Evolutionary conservation across 2,888 invertebrate genomes (phyloP).

Genomic region (Polylopha cassiicola): DNA sequence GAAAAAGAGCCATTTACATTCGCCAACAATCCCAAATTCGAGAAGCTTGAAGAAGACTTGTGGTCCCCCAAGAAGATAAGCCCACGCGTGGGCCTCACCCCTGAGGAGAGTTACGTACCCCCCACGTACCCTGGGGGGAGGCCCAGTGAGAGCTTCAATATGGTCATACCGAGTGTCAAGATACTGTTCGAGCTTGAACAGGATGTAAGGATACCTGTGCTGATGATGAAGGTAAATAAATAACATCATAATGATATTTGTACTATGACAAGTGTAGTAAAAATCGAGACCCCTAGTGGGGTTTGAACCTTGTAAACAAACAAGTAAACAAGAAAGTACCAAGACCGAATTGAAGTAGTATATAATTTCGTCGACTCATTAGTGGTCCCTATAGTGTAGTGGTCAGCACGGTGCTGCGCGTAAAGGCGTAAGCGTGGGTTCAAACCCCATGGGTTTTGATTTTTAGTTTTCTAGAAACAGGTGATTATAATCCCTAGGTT

Average conservation of each 20-base stretch:
- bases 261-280: neutral
- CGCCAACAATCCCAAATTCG: constrained; percentile 53
- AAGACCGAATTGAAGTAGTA: too few species aligned
- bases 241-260: neutral
- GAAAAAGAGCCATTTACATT: constrained; percentile 73
- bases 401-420: too few species aligned
- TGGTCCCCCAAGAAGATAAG: constrained; percentile 84
- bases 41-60: constrained; percentile 77
- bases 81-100: constrained; percentile 43
- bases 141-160: constrained; percentile 69
- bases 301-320: too few species aligned
- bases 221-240: constrained; percentile 52
- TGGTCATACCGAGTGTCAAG: constrained; percentile 77
- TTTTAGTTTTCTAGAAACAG: too few species aligned
- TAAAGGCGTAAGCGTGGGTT: too few species aligned
- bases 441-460: neutral
- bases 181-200: constrained; percentile 81
- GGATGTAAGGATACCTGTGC: constrained; percentile 51
- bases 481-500: too few species aligned
- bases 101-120: constrained; percentile 51
- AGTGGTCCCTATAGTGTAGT: too few species aligned
- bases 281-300: too few species aligned
- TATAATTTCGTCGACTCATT: too few species aligned
- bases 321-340: too few species aligned
- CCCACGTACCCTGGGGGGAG: constrained; percentile 57